phyloP scores from a whole-genome alignment of 2,113 vertebrate species.

The Coptodon bakossiorum region DNA sequence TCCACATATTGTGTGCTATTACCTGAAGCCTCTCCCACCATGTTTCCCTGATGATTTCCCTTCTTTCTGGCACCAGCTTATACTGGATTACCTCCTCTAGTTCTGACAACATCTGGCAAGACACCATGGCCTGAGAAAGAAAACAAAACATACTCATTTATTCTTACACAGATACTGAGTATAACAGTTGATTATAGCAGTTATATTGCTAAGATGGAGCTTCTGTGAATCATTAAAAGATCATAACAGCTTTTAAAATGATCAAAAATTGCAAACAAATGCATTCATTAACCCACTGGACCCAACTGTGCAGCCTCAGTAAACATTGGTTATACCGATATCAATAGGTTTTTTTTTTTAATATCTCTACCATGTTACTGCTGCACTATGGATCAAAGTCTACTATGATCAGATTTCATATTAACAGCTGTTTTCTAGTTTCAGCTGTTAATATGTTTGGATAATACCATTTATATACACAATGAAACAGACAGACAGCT shows the following conservation, averaged over 20 bases:
- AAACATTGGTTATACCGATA: not conserved
- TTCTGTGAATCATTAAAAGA: not conserved
- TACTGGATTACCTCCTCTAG: constrained; percentile 99
- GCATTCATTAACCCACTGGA: not conserved
- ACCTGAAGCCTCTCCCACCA: constrained; percentile 99
- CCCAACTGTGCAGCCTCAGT: not conserved
- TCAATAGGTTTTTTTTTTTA: not conserved
- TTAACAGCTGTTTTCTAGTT: not conserved
- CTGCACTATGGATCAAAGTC: not conserved
- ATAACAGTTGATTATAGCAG: not conserved
- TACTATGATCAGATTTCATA: not conserved
- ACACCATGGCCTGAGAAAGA: constrained; percentile 90
- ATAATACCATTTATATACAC: not conserved
- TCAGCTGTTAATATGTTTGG: not conserved
- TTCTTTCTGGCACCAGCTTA: constrained; percentile 94
- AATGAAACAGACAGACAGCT: not conserved
- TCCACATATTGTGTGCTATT: constrained; percentile 25
- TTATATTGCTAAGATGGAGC: not conserved
- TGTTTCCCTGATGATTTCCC: constrained; percentile 97
- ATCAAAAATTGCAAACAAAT: not conserved
- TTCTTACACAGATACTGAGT: not conserved
- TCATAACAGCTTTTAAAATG: not conserved
- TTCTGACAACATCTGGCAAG: constrained; percentile 98
- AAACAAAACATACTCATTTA: not conserved
- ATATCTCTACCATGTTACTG: not conserved